Base-by-base conservation (phyloP, 2,888 invertebrate species). In the Ennomos erosarius region DNA sequence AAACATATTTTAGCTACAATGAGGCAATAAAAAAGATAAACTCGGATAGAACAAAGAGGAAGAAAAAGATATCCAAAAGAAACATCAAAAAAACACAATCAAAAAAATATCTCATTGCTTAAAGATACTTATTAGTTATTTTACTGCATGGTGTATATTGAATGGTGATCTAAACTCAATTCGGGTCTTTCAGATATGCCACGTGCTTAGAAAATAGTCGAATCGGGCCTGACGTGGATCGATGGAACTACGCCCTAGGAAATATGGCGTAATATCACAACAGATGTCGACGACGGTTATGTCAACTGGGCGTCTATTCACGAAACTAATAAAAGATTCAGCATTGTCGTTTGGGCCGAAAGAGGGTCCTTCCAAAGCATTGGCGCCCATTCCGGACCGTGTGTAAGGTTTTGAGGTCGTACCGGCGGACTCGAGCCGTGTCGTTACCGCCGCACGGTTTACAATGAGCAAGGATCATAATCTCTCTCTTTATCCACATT, bases 271-370 rank as follows among this genome's bases (percentile, higher is more conserved):
- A 88, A 90, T 92, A 91, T 88, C 83, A 87, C 85, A 90, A 89
- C 91, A 91, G 88, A 90, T 92, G 90, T 87, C 83, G 80, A 74
- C 82, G 88, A 89, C 88, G 86, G 87, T 90, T 89, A 91, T 87
- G 88, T 88, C 90, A 88, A 88, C 89, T 87, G 85, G 85, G 82
- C 88, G 83, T 86, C 85, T 87, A 88, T 90, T 90, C 87, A 85
- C 87, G 75, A 84, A 89, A 87, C 89, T 89, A 90, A 91, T 92
- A 92, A 90, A 90, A 91, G 89, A 91, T 90, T 90, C 91, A 91
- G 88, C 87, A 86, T 85, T 85, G 86, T 84, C 88, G 88, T 88
- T 88, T 82, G 78, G 62, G 70, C 78, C 81, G 76, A 82, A 83
- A 84, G 82, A 85, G 85, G 90, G 88, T 84, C 73, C 79, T 85